phyloP scores from a whole-genome alignment of 1,140 invertebrate genomes.

The Venustaconcha ellipsiformis region DNA sequence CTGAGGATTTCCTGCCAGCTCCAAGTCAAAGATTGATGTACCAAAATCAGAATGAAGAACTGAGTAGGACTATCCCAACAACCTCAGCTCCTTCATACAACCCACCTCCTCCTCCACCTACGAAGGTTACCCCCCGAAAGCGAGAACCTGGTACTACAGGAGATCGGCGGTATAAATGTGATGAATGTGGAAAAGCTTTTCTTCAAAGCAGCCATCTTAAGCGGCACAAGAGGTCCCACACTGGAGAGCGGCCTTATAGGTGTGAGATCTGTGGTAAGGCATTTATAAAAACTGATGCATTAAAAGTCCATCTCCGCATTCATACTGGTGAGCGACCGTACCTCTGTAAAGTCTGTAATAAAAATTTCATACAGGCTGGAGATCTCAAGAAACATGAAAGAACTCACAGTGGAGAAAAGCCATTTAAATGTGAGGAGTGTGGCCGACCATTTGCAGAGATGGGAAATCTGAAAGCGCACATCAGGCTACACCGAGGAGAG shows the following conservation, averaged over 20 bases:
- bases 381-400: conserved; percentile 35
- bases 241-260: conserved; percentile 68
- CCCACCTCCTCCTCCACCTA: no score
- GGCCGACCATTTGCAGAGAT: conserved; percentile 53
- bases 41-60: no score
- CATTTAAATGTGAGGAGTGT: conserved; percentile 39
- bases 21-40: no score
- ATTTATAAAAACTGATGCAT: conserved; percentile 36
- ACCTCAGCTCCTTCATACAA: no score
- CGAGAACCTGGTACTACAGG: conserved; percentile 69
- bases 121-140: no score
- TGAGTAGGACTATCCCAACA: no score
- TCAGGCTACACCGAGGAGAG: conserved; percentile 29
- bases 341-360: conserved; percentile 39
- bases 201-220: conserved; percentile 57
- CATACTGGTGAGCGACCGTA: conserved; percentile 52
- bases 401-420: conserved; percentile 45
- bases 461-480: conserved; percentile 84
- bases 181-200: conserved; percentile 83
- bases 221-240: conserved; percentile 7
- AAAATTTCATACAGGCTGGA: conserved; percentile 34
- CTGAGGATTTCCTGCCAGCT: no score
- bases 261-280: conserved; percentile 43
- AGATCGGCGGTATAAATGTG: conserved; percentile 88
- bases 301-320: conserved; percentile 39